A percentile compares a stretch with the other conserved stretches of the same genome.
These are phyloP conservation scores for Dryas iulia DNA, from an alignment of 1,140 invertebrate species.

Conservation along the genomic window DNA sequence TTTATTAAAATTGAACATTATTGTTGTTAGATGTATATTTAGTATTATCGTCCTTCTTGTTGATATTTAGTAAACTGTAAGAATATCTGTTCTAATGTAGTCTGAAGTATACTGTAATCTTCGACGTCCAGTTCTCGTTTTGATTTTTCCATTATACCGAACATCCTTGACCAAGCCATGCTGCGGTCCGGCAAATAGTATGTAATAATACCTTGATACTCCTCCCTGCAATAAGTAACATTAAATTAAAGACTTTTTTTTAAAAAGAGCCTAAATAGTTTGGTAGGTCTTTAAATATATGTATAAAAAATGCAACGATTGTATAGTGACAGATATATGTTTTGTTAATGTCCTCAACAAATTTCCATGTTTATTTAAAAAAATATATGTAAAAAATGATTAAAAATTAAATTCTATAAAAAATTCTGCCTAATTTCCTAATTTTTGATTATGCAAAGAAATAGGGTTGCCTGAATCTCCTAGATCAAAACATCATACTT, in stretches of 20 bases:
- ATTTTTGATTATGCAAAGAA: too few relatives aligned
- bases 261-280: too few relatives aligned
- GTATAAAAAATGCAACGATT: too few relatives aligned
- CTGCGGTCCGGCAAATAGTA: conserved; percentile 85
- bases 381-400: too few relatives aligned
- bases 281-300: too few relatives aligned
- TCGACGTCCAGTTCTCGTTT: conserved; percentile 84
- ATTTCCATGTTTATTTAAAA: too few relatives aligned
- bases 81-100: conserved; percentile 90
- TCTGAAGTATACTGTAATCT: conserved; percentile 92
- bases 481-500: conserved; percentile 44
- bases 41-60: neutral
- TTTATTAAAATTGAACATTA: neutral
- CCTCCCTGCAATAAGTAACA: conserved; percentile 81
- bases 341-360: too few relatives aligned
- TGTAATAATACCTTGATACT: conserved; percentile 87
- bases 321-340: too few relatives aligned
- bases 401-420: too few relatives aligned
- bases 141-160: conserved; percentile 87
- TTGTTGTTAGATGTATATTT: neutral
- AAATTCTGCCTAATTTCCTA: too few relatives aligned
- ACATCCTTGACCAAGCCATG: conserved; percentile 87
- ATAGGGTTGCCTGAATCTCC: too few relatives aligned
- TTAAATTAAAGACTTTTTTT: neutral
- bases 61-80: conserved; percentile 79